Evolutionary conservation across 2,888 invertebrate species (phyloP), one percentile per base, ranked within the genome.

Genomic region (Cerastis rubricosa): DNA sequence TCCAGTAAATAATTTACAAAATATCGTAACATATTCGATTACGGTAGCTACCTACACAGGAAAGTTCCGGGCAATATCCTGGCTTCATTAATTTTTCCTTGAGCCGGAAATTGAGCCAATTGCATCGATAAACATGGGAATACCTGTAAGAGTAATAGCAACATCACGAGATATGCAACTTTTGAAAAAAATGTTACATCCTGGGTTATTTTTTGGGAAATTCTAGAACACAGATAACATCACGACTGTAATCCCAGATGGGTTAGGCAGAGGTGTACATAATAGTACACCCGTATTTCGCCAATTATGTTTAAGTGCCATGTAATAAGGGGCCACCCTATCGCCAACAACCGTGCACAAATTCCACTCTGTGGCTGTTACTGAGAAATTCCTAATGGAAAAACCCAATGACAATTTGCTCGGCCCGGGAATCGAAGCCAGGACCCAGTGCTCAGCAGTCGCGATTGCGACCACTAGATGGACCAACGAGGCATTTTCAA

Each of bases 31-130:
- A 63, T 81, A 68, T 72, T 80, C 57, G 54, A 81, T 85, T 59
- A 81, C 61, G 49, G 29, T 40, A 71, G 22, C 47, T 35, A 45
- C 11, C 68, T 29, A 54, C 12, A 67, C 68, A 63, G 47, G 72
- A 72, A 65, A 63, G 54, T 63, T 81, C 29, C n/a, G 40, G 17
- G 49, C 64, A 85, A 85, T 69, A 82, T 84, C 85, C 87, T 81
- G 78, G 67, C 57, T 77, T 85, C 83, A 82, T 87, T 74, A 81
- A 73, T 74, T 83, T 85, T 85, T 79, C 69, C 79, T 76, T 70
- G 40, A n/a, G 64, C 69, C 85, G 88, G 87, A 87, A 79, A 87
- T 87, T 84, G 80, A 74, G n/a, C 80, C 70, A 66, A 68, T 29
- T 61, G 61, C 67, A 59, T 66, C 54, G 6, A 49, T 57, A n/a